These are phyloP conservation scores for Psettodes erumei DNA, from an alignment of 2,113 vertebrate species.

Conservation along the genomic window DNA sequence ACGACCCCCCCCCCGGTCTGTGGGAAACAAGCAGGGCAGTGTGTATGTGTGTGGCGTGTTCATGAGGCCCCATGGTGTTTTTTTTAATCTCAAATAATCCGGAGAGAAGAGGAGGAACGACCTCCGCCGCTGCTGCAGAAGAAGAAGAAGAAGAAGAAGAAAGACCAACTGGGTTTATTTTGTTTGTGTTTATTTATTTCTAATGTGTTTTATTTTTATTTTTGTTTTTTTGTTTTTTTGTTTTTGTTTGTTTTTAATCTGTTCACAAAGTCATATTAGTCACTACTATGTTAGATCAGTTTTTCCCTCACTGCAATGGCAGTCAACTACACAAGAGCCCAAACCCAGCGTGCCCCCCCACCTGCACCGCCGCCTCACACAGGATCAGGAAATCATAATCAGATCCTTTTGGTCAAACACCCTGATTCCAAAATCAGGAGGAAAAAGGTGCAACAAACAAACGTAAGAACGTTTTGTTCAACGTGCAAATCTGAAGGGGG, in stretches of 20 bases:
- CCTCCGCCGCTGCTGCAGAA: neutral
- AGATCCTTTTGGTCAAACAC: constrained; percentile 4
- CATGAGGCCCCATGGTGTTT: neutral
- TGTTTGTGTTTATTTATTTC: constrained; percentile 81
- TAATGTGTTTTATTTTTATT: constrained; percentile 79
- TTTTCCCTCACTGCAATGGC: constrained; percentile 86
- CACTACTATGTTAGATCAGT: constrained; percentile 87
- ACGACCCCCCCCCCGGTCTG: neutral
- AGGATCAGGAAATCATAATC: constrained; percentile 13
- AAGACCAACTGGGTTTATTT: constrained; percentile 27
- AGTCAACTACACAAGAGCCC: constrained; percentile 85
- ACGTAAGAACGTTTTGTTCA: no score
- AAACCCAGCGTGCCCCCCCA: constrained; percentile 75
- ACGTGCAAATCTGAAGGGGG: constrained; percentile 23
- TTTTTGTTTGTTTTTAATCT: constrained; percentile 78
- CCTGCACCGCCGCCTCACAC: constrained; percentile 62
- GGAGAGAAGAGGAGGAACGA: no score
- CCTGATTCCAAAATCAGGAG: constrained; percentile 37
- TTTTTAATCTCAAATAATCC: no score
- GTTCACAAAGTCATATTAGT: constrained; percentile 88
- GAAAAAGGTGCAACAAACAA: constrained; percentile 67
- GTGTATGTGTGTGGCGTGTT: no score
- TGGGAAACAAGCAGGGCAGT: neutral
- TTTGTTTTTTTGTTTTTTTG: constrained; percentile 45
- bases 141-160: constrained; percentile 38